Conservation (phyloP, 2,888 invertebrate genomes). For the Harmothoe impar region DNA sequence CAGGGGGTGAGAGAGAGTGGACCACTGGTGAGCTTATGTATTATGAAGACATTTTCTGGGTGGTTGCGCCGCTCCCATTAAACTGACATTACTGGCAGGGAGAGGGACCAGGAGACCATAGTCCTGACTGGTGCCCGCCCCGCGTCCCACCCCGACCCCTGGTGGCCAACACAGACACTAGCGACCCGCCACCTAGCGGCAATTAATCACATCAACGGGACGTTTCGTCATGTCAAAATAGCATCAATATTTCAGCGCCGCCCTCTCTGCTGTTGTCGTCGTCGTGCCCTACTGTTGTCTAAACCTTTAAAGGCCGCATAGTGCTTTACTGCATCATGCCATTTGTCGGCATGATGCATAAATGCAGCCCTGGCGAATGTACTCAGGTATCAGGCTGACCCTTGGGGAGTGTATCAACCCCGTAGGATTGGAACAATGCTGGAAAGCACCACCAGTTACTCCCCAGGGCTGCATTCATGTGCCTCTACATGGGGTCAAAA, state of each 20-base stretch:
- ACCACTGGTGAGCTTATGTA: neutral
- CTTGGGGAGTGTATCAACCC: no score
- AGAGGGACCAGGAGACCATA: constrained; percentile 17
- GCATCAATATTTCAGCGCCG: constrained; percentile 35
- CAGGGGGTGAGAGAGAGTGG: neutral
- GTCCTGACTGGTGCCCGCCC: constrained; percentile 42
- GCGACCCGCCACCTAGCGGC: constrained; percentile 32
- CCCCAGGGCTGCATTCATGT: no score
- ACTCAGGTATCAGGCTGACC: no score
- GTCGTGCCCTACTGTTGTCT: no score
- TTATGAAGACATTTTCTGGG: constrained; percentile 33
- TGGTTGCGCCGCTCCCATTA: constrained; percentile 1
- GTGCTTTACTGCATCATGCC: no score
- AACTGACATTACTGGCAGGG: constrained; percentile 24
- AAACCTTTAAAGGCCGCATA: no score
- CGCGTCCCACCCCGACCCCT: neutral
- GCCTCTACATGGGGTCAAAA: no score
- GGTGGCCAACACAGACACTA: constrained; percentile 28
- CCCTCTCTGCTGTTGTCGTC: no score
- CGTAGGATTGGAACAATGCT: no score
- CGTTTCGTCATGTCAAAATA: constrained; percentile 42
- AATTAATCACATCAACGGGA: constrained; percentile 51
- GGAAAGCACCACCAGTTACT: no score
- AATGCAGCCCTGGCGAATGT: no score
- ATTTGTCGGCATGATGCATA: no score